Evolutionary conservation across 1,140 invertebrate genomes (phyloP).

Genomic region (Varroa destructor): DNA sequence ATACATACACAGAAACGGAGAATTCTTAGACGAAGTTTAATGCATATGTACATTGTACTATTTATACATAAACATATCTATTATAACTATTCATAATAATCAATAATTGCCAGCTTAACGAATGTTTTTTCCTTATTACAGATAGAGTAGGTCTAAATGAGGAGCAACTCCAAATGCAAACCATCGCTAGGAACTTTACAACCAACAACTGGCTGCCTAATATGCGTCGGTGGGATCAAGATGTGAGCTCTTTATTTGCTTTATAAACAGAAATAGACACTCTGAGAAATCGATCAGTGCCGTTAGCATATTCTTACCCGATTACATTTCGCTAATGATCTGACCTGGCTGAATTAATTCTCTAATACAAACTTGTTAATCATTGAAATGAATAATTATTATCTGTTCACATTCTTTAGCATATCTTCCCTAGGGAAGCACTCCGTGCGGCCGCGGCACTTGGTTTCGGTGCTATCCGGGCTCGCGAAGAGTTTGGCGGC

Average conservation of each 20-base stretch:
- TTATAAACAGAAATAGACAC: neutral
- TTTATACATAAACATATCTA: too few species aligned
- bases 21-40: too few species aligned
- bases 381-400: constrained; percentile 3
- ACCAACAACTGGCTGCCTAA: constrained; percentile 49
- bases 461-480: constrained; percentile 51
- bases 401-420: constrained; percentile 35
- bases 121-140: neutral
- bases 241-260: constrained; percentile 39
- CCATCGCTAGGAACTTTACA: constrained; percentile 48
- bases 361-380: neutral
- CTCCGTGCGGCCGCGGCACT: constrained; percentile 44
- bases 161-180: constrained; percentile 48
- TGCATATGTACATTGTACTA: too few species aligned
- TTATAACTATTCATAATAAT: too few species aligned
- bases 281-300: neutral
- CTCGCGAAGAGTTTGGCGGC: constrained; percentile 47
- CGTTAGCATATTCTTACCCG: neutral
- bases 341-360: constrained; percentile 28
- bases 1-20: too few species aligned
- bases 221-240: constrained; percentile 50
- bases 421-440: constrained; percentile 42
- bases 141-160: constrained; percentile 42
- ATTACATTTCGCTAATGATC: constrained; percentile 8
- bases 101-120: too few species aligned